Base-by-base conservation (phyloP, 2,888 invertebrate species). In the Metellina segmentata region DNA sequence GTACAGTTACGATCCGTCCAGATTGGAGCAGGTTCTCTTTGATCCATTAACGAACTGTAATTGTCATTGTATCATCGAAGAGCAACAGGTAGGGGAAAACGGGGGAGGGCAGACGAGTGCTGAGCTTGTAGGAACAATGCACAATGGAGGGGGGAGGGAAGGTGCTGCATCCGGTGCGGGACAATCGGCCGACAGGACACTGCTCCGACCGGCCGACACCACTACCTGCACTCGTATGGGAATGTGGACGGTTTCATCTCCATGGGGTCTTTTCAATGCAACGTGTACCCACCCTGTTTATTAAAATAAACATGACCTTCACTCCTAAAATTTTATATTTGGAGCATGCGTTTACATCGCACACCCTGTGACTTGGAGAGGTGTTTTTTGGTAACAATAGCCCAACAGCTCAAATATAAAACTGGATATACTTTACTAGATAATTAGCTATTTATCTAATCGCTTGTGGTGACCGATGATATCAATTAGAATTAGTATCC, bases 141-240 rank as follows among this genome's bases (percentile, higher is more conserved):
- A 81, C 79, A 91, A 87, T 79, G 74, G 71, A 53, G 81, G 70
- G 20, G 78, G 61, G 88, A 83, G 78, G 82, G 88, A 75, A 78
- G 79, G 71, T 6, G 51, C 51, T 48, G 79, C 87, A 87, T 87
- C 91, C 87, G 91, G 87, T 87, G 87, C 82, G 91, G 83, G 82
- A 86, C 86, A 86, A 91, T 87, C 91, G 91, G 78, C 87, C 91
- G 91, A 91, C 87, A 91, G 91, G 91, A 91, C 91, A 91, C 87
- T 91, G 91, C 91, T 78, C 91, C 91, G 85, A 34, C 34, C 34
- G 34, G 34, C 34, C 34, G 34, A 91, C 91, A 87, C 91, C 87
- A 87, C 91, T 91, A 91, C 91, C 83, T 77, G 79, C 70, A 20
- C 81, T 70, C 71, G 78, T 81, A 89, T 83, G 89, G 89, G 89